Conservation (phyloP, 2,888 invertebrate genomes). For the Ichneumoninae sp. region DNA sequence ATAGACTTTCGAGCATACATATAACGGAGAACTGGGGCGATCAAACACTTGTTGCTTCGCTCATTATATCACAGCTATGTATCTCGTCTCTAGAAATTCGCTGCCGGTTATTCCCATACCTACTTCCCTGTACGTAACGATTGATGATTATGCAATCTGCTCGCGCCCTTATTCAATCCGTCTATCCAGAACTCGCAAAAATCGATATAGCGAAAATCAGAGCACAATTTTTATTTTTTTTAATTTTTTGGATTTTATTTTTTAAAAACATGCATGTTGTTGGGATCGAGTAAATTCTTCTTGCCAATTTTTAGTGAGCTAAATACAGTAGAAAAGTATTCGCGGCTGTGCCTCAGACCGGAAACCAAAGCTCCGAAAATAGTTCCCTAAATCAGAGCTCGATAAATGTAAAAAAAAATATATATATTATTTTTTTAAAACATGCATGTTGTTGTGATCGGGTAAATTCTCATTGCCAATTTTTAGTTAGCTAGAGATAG, state of each 20-base stretch:
- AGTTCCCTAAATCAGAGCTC: no score
- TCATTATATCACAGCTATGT: not conserved
- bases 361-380: not conserved
- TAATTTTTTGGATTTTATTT: not conserved
- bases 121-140: not conserved
- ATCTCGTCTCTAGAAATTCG: conserved; percentile 4
- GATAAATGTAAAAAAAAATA: no score
- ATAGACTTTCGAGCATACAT: conserved; percentile 19
- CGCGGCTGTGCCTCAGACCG: not conserved
- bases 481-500: not conserved
- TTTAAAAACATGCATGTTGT: no score
- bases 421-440: no score
- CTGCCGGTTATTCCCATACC: not conserved
- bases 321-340: not conserved
- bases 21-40: conserved; percentile 6
- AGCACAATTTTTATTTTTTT: not conserved
- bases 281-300: not conserved
- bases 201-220: not conserved
- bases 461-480: not conserved
- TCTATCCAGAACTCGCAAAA: not conserved
- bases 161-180: not conserved
- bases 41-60: conserved; percentile 28
- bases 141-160: not conserved
- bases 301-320: no score
- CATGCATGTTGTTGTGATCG: not conserved